Percentiles rank a stretch among this genome's conserved stretches.
phyloP scores from a whole-genome alignment of 2,797 vertebrate genomes.

The Pseudochaenichthys georgianus region DNA sequence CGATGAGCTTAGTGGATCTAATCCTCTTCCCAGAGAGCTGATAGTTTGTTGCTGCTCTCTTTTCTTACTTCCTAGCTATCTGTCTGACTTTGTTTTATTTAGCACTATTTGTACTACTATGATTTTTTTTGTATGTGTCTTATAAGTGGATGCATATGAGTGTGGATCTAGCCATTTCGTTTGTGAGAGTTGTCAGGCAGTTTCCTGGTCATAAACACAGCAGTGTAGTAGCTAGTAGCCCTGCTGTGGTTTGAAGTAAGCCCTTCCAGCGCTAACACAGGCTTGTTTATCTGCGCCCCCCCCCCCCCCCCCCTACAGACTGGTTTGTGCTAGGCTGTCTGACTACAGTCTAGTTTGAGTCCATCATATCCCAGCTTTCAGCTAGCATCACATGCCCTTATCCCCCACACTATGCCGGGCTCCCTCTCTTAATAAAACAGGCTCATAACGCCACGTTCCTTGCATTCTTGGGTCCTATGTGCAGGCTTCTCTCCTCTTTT shows the following conservation, averaged over 20 bases:
- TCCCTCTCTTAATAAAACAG: constrained; percentile 72
- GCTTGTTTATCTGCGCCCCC: constrained; percentile 70
- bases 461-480: constrained; percentile 69
- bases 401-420: constrained; percentile 46
- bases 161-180: constrained; percentile 23
- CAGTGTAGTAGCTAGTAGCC: constrained; percentile 49
- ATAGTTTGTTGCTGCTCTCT: constrained; percentile 67
- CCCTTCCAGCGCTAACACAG: constrained; percentile 37
- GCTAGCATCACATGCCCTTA: constrained; percentile 59
- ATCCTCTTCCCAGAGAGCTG: constrained; percentile 75
- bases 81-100: constrained; percentile 30
- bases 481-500: constrained; percentile 41
- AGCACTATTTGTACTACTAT: constrained; percentile 34
- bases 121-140: constrained; percentile 38
- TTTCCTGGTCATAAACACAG: constrained; percentile 68
- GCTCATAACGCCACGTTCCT: constrained; percentile 74
- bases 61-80: constrained; percentile 53
- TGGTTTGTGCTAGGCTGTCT: constrained; percentile 56
- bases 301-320: constrained; percentile 49
- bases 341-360: constrained; percentile 56
- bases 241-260: constrained; percentile 71
- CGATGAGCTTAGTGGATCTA: constrained; percentile 81
- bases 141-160: constrained; percentile 25
- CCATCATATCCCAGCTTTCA: constrained; percentile 47
- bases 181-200: constrained; percentile 43